A percentile compares a stretch with the other conserved stretches of the same genome.
Evolutionary conservation across 1,140 invertebrate species (phyloP).

Genomic region (Fopius arisanus): DNA sequence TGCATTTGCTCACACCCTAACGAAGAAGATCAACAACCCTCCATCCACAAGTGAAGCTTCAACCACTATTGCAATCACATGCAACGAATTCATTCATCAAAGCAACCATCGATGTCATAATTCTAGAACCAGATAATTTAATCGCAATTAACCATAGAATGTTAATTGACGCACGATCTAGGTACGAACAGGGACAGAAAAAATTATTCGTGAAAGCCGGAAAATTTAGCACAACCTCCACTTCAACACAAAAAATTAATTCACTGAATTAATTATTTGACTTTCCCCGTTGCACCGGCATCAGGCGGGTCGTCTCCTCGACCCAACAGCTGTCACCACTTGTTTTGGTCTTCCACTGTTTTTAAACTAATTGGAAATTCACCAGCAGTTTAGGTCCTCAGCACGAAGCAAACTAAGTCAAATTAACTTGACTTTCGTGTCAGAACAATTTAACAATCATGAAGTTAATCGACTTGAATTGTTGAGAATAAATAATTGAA

Average conservation of each 20-base stretch:
- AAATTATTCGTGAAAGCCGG: background rate
- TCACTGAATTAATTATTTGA: background rate
- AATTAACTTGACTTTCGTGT: background rate
- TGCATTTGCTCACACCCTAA: too few species aligned
- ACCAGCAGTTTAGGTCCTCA: background rate
- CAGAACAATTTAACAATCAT: background rate
- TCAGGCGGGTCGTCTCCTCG: background rate
- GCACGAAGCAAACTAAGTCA: background rate
- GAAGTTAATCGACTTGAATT: background rate
- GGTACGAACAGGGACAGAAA: background rate
- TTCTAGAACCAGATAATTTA: too few species aligned
- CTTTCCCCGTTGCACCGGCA: background rate
- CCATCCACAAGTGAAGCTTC: too few species aligned
- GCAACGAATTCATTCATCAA: too few species aligned
- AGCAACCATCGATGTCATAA: too few species aligned
- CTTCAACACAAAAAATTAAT: background rate
- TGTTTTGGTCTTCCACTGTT: conserved; percentile 2
- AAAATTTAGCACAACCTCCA: background rate
- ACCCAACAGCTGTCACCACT: conserved; percentile 5
- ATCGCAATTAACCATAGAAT: too few species aligned
- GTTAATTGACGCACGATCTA: background rate
- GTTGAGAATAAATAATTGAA: background rate
- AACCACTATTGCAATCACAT: too few species aligned
- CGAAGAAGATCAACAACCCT: too few species aligned
- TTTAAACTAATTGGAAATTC: conserved; percentile 32